A percentile compares a stretch with the other conserved stretches of the same genome.
Conservation (phyloP, 2,113 vertebrate genomes). For the Nothocercus nigrocapillus region DNA sequence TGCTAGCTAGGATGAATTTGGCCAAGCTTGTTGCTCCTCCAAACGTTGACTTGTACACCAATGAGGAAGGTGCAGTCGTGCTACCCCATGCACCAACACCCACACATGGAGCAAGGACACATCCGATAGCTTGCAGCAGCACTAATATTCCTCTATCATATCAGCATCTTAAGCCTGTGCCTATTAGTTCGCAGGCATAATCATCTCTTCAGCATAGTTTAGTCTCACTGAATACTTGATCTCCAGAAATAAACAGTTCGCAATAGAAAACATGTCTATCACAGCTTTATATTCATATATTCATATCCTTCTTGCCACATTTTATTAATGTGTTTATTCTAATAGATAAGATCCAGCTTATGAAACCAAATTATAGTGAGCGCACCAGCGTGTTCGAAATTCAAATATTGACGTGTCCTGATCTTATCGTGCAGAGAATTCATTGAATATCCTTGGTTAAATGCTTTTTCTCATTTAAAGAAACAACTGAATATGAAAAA, state of each 20-base stretch:
- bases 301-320: conserved; percentile 14
- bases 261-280: neutral
- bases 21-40: neutral
- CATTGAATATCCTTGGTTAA: neutral
- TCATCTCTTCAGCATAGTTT: conserved; percentile 50
- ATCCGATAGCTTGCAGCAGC: neutral
- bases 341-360: conserved; percentile 57
- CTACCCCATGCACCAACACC: accelerated
- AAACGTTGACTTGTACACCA: neutral
- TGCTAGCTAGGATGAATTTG: neutral
- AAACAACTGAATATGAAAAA: conserved; percentile 22
- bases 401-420: neutral
- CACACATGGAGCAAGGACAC: neutral
- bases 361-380: conserved; percentile 24
- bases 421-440: conserved; percentile 5
- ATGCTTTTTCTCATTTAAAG: conserved; percentile 22
- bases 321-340: conserved; percentile 57
- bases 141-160: neutral
- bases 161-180: neutral
- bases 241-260: conserved; percentile 39
- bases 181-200: conserved; percentile 58
- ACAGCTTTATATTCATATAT: conserved; percentile 52
- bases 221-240: conserved; percentile 44
- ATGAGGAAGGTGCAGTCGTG: neutral
- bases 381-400: neutral